Conservation (phyloP, 30 jellyfish, hydroid and myxozoan species). For the Euphysa ruthae region DNA sequence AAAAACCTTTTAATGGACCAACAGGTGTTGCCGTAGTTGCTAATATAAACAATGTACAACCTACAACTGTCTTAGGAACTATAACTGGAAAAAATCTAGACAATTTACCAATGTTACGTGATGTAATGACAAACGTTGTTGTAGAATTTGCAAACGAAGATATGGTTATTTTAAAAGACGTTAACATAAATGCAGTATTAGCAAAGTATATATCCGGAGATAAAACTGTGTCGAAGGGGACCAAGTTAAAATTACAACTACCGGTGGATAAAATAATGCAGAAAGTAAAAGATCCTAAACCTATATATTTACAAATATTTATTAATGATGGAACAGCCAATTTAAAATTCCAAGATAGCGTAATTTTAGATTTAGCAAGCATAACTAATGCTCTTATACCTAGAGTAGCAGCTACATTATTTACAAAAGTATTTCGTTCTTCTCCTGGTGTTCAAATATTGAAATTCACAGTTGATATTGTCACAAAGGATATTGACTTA, state of each 20-base stretch:
- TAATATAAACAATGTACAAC: slow-evolving; percentile 39
- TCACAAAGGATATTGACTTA: slow-evolving; percentile 32
- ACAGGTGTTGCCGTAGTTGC: slow-evolving; percentile 53
- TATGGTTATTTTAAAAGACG: slow-evolving; percentile 30
- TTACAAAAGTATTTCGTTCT: slow-evolving; percentile 26
- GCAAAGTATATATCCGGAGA: slow-evolving; percentile 40
- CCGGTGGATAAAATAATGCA: slow-evolving; percentile 52
- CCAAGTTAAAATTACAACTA: slow-evolving; percentile 34
- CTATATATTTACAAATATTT: slow-evolving; percentile 27
- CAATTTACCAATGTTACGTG: slow-evolving; percentile 49
- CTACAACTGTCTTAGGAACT: slow-evolving; percentile 32
- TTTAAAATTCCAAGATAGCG: slow-evolving; percentile 53
- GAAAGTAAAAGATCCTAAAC: slow-evolving; percentile 52
- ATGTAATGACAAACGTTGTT: slow-evolving; percentile 39
- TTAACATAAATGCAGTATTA: slow-evolving; percentile 28
- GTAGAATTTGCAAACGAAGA: slow-evolving; percentile 55
- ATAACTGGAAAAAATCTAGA: slow-evolving; percentile 45
- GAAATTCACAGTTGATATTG: slow-evolving; percentile 42
- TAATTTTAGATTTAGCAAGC: slow-evolving; percentile 37
- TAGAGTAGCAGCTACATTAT: slow-evolving; percentile 18
- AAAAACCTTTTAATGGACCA: slow-evolving; percentile 37
- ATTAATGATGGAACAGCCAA: slow-evolving; percentile 24
- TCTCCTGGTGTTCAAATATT: slow-evolving; percentile 57
- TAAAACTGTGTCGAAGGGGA: slow-evolving; percentile 55
- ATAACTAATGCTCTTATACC: slow-evolving; percentile 54